Conservation (phyloP, 2,888 invertebrate species). For the Hydroisotoma schaefferi region DNA sequence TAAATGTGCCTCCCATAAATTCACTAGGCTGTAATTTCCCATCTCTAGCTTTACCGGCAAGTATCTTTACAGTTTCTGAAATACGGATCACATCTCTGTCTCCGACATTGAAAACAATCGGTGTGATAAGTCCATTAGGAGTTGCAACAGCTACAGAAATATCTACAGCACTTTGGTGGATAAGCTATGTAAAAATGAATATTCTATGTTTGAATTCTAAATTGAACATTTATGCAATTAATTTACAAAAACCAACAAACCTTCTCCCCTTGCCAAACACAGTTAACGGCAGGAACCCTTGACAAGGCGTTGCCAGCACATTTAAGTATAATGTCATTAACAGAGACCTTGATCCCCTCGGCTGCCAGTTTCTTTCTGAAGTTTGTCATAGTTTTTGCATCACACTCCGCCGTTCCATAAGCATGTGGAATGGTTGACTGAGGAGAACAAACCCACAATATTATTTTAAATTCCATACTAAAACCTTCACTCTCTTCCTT, state of each 20-base stretch:
- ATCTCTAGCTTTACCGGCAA: slow-evolving; percentile 60
- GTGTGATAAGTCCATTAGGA: slow-evolving; percentile 63
- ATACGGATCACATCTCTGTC: slow-evolving; percentile 58
- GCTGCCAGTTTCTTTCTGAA: slow-evolving; percentile 57
- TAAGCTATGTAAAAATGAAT: slow-evolving; percentile 49
- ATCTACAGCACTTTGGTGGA: slow-evolving; percentile 56
- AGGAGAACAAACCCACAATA: slow-evolving; percentile 45
- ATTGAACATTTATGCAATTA: background rate
- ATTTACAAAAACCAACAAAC: slow-evolving; percentile 50
- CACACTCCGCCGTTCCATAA: slow-evolving; percentile 60
- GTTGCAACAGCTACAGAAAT: slow-evolving; percentile 65
- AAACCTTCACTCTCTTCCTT: background rate
- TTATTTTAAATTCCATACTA: background rate
- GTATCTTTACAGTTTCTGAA: slow-evolving; percentile 55
- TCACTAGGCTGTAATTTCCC: slow-evolving; percentile 66
- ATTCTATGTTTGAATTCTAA: background rate
- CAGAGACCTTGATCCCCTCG: slow-evolving; percentile 59
- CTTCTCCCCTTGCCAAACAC: slow-evolving; percentile 55
- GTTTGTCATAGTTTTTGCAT: slow-evolving; percentile 56
- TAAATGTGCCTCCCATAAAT: slow-evolving; percentile 62
- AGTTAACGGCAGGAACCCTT: slow-evolving; percentile 56
- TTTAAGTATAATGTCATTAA: slow-evolving; percentile 67
- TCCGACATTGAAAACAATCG: slow-evolving; percentile 61
- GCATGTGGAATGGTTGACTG: slow-evolving; percentile 64
- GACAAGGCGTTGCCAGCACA: slow-evolving; percentile 61